Percentiles rank a stretch among this genome's conserved stretches.
Evolutionary conservation across 2,888 invertebrate genomes (phyloP).

Genomic region (Ischnus inquisitorius): DNA sequence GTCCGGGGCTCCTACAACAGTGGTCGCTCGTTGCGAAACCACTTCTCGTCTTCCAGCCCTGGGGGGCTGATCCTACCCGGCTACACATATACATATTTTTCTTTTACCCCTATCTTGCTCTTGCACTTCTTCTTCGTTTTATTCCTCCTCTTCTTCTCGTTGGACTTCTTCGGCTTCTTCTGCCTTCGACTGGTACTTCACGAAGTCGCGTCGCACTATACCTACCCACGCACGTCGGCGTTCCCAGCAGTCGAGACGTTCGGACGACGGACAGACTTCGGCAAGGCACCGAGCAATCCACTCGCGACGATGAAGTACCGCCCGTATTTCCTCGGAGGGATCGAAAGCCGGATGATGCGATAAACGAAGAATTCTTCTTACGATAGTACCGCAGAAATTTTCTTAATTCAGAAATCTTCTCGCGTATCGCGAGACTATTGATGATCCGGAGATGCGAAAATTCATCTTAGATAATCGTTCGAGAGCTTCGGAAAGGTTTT

Average conservation of each 20-base stretch:
- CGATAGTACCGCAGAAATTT: too few relatives aligned
- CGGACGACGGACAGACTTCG: slow-evolving; percentile 42
- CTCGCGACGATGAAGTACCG: background rate
- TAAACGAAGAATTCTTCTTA: background rate
- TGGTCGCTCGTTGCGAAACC: slow-evolving; percentile 78
- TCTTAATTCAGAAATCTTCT: too few relatives aligned
- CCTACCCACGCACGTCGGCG: slow-evolving; percentile 80
- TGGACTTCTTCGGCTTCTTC: slow-evolving; percentile 53
- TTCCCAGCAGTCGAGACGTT: slow-evolving; percentile 69
- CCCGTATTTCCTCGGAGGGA: background rate
- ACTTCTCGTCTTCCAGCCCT: slow-evolving; percentile 81
- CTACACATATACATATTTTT: slow-evolving; percentile 41
- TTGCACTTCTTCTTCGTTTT: slow-evolving; percentile 21
- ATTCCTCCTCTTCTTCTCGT: slow-evolving; percentile 45
- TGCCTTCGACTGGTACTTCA: slow-evolving; percentile 51
- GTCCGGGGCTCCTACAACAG: slow-evolving; percentile 74
- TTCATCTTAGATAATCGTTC: slow-evolving; percentile 27
- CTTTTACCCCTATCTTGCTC: slow-evolving; percentile 15
- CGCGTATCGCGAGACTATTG: background rate
- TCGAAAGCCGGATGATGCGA: background rate
- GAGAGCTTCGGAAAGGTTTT: background rate
- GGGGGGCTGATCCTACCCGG: slow-evolving; percentile 65
- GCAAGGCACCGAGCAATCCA: slow-evolving; percentile 10
- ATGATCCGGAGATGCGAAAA: background rate
- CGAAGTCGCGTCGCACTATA: slow-evolving; percentile 31